Evolutionary conservation across 1,140 invertebrate species (phyloP), one percentile per base, ranked within the genome.

Genomic region (Pseudomyrmex pallidus): DNA sequence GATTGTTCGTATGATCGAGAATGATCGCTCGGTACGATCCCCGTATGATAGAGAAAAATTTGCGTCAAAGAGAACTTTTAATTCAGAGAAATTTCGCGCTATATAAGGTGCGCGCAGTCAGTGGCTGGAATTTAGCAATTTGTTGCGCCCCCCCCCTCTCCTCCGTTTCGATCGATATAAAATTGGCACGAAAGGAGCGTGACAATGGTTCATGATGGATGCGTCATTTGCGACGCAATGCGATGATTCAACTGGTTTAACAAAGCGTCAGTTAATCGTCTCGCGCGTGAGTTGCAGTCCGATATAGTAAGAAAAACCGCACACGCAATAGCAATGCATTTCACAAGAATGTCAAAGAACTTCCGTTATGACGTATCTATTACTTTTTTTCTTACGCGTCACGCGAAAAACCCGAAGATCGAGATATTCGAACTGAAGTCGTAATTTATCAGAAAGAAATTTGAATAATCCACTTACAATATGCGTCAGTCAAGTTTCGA

Each of bases 361-460:
- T 57, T 64, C 22, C 46, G 46, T 64, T 57, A 52, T 64, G 17
- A 68, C 50, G 56, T 35, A 62, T 68, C 35, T 57, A 10, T 54
- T 59, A 15, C 10, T 59, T 44, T 20, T 20, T 78, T 44, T 52
- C 22, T 52, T 50, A 63, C 9, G 17, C 22, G 15, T 35, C 0
- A 61, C n/a, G 25, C 61, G 64, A 67, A 20, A 48, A 66, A 5
- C 35, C 35, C 35, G 5, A 83, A 64, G 70, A 35, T 52, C 62
- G 72, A 64, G 46, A 74, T 44, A 52, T 62, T 35, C 73, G 22
- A 85, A 85, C 56, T 70, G 63, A 82, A 85, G 74, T 85, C 74
- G 73, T 61, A 82, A 63, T 86, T 85, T 82, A 86, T 86, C 85
- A 85, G 85, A 56, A 44, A 73, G 85, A 85, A 82, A 85, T 64